Percentiles rank a stretch among this genome's conserved stretches.
phyloP scores from a whole-genome alignment of 37 sponge, comb jelly and placozoan species.

The Spongilla lacustris region DNA sequence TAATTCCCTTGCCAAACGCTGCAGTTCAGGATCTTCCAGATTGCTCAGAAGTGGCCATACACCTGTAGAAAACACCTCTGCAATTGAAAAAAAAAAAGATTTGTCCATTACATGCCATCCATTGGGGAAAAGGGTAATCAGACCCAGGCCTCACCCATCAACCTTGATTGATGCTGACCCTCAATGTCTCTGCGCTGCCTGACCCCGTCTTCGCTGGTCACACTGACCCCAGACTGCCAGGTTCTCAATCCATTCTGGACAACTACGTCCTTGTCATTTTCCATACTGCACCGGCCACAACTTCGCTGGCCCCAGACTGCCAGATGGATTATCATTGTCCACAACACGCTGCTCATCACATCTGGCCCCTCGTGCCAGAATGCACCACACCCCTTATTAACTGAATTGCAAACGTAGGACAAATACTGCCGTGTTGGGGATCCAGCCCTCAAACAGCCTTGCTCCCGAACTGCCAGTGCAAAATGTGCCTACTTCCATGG shows the following conservation, averaged over 20 bases:
- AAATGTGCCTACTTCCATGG: background rate
- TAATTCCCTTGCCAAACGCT: slow-evolving; percentile 10
- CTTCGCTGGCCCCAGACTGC: background rate
- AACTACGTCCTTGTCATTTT: background rate
- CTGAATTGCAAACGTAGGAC: background rate
- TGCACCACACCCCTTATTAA: background rate
- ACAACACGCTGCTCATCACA: background rate
- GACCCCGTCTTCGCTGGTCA: background rate
- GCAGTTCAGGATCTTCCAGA: slow-evolving; percentile 46
- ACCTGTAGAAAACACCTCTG: slow-evolving; percentile 18
- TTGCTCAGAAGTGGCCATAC: slow-evolving; percentile 2
- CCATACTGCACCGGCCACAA: background rate
- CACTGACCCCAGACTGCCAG: background rate
- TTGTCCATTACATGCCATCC: slow-evolving; percentile 1
- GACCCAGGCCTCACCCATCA: background rate
- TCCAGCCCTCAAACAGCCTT: slow-evolving; percentile 6
- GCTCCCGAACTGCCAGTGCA: slow-evolving; percentile 13
- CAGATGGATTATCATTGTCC: background rate
- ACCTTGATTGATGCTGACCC: background rate
- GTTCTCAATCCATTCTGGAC: background rate
- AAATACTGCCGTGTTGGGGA: slow-evolving; percentile 18
- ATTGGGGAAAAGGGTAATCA: slow-evolving; percentile 1
- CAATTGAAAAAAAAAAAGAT: background rate
- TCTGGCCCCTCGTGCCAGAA: background rate
- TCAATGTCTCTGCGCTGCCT: background rate